Evolutionary conservation across 1,140 invertebrate species (phyloP).

Genomic region (Araneus ventricosus): DNA sequence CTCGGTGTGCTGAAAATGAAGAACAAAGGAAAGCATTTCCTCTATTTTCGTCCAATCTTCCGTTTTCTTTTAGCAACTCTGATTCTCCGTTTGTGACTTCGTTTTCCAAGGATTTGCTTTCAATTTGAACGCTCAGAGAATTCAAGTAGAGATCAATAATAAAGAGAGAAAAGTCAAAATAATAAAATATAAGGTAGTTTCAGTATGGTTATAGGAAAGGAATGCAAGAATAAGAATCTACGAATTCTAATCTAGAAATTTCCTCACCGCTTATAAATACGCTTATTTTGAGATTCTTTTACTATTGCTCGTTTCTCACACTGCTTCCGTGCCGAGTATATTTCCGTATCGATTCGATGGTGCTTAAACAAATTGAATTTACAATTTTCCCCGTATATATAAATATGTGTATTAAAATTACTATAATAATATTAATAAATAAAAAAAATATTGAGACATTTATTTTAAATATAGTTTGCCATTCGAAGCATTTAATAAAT

Average conservation of each 20-base stretch:
- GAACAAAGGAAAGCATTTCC: neutral
- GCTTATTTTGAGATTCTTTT: neutral
- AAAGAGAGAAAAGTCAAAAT: neutral
- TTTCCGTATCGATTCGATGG: neutral
- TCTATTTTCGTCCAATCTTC: slow-evolving; percentile 20
- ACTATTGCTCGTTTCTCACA: neutral
- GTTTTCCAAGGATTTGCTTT: neutral
- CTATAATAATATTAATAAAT: too few relatives aligned
- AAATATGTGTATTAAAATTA: too few relatives aligned
- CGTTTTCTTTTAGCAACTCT: neutral
- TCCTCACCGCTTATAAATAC: neutral
- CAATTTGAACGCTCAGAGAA: neutral
- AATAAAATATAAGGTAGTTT: neutral
- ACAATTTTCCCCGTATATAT: neutral
- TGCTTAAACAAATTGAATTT: neutral
- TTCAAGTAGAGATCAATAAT: neutral
- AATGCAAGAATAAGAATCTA: neutral
- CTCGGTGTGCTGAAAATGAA: neutral
- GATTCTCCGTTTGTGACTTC: neutral
- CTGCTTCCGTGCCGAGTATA: neutral
- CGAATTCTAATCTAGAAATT: neutral
- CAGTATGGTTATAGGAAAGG: neutral
- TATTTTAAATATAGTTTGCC: too few relatives aligned
- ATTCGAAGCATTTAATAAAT: too few relatives aligned
- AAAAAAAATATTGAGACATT: too few relatives aligned